Evolutionary conservation across 2,113 vertebrate species (phyloP).

Genomic region (Platanista minor): DNA sequence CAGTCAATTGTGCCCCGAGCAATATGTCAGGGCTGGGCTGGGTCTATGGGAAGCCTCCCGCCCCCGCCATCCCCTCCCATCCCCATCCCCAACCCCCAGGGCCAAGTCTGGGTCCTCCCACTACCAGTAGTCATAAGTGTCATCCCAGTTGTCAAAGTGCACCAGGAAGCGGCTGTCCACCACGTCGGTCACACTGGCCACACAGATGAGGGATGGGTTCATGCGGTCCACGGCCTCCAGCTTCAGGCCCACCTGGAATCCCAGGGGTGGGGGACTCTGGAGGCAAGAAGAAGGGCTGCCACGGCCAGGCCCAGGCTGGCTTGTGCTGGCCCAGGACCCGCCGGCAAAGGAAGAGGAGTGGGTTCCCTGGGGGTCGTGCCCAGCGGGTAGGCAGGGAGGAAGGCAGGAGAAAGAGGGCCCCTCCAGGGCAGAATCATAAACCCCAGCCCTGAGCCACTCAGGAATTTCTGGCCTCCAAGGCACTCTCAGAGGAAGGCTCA

Average conservation of each 20-base stretch:
- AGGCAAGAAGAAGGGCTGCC: slow-evolving; percentile 48
- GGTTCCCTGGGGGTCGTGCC: neutral
- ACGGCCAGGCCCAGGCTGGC: neutral
- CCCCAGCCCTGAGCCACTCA: neutral
- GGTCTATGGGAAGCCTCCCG: neutral
- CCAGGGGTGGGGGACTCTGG: slow-evolving; percentile 85
- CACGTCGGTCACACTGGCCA: slow-evolving; percentile 95
- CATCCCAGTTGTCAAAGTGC: slow-evolving; percentile 99
- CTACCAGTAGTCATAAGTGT: slow-evolving; percentile 98
- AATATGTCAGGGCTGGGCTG: neutral
- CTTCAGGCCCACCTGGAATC: slow-evolving; percentile 96
- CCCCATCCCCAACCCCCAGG: neutral
- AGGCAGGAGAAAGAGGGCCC: neutral
- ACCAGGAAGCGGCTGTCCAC: slow-evolving; percentile 94
- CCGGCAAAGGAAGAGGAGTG: neutral
- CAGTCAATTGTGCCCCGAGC: neutral
- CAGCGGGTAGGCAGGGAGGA: neutral
- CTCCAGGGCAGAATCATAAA: neutral
- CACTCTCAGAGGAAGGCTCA: neutral
- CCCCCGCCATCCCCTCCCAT: neutral
- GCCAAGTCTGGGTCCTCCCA: slow-evolving; percentile 49
- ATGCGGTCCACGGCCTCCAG: slow-evolving; percentile 97
- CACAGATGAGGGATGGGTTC: slow-evolving; percentile 97
- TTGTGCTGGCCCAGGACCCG: neutral
- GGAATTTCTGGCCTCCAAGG: neutral